Base-by-base conservation (phyloP, 2,888 invertebrate genomes). In the Spilosoma lubricipeda region DNA sequence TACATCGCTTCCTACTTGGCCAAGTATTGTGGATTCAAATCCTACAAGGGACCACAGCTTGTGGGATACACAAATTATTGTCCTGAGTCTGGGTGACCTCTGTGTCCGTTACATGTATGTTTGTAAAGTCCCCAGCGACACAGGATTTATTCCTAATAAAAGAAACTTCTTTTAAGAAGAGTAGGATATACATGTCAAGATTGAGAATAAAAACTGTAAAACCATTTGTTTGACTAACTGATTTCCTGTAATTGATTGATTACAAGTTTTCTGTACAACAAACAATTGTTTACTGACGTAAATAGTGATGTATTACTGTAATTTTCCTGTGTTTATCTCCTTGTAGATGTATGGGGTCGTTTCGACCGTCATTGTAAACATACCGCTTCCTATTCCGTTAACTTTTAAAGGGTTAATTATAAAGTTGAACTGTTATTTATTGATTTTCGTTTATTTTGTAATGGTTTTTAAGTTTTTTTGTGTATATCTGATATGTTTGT, bases 241-340 rank as follows among this genome's bases (percentile, higher is more conserved):
- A 36, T 77, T 79, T 80, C 81, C 82, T 83, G 45, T 71, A 71
- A 78, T 73, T 76, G 75, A 83, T 79, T 27, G 74, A 81, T 77
- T 48, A 23, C 36, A 56, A 76, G 30, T 45, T 67, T 71, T 71
- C 73, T 42, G 33, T 70, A 77, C n/a, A 33, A 79, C 67, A 80
- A 81, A 83, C 80, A 81, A 77, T 67, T 27, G 42, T 48, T 77
- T 74, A 77, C 76, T 73, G 72, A 64, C 69, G 73, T 76, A 59
- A 73, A 77, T 75, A 73, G 56, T 69, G 18, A 71, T 73, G 74
- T 67, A 78, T 75, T 75, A 72, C n/a, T 77, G 77, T 79, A 73
- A 73, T 84, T 84, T 76, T 78, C 82, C 80, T 79, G 82, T 82
- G 79, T 84, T 83, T 84, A 77, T 75, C 27, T 36, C 63, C n/a